Percentiles rank a stretch among this genome's conserved stretches.
These are phyloP conservation scores for Macrotus californicus DNA, from an alignment of 2,113 vertebrate species.

Conservation along the genomic window DNA sequence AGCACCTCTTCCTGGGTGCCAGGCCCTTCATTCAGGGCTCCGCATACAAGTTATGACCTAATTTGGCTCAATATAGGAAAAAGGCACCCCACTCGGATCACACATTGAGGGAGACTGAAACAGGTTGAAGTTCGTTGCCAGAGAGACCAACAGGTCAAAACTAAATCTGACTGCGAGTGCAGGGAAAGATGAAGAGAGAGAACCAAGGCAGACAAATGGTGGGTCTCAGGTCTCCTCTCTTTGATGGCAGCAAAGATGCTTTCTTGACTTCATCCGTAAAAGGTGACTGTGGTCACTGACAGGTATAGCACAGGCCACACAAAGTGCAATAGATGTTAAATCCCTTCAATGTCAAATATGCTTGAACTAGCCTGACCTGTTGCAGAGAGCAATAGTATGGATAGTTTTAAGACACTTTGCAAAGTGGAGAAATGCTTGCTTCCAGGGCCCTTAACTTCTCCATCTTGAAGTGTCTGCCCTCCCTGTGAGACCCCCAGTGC, in stretches of 20 bases:
- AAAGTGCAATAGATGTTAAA: not conserved
- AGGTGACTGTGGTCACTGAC: not conserved
- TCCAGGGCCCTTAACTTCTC: accelerated
- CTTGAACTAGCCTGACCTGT: not conserved
- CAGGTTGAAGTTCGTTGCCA: not conserved
- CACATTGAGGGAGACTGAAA: accelerated
- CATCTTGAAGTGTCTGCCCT: not conserved
- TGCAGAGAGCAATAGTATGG: not conserved
- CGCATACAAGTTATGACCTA: not conserved
- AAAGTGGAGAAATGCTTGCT: not conserved
- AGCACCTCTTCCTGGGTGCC: not conserved
- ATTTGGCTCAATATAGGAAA: not conserved
- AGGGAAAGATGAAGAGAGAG: not conserved
- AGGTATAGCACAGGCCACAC: not conserved
- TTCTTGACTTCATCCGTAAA: not conserved
- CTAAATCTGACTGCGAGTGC: not conserved
- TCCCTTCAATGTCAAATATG: not conserved
- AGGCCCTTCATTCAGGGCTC: not conserved
- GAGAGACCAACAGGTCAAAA: not conserved
- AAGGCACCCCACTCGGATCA: not conserved
- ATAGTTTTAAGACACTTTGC: not conserved
- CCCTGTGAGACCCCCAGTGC: not conserved
- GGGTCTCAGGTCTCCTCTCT: not conserved
- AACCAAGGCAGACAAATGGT: not conserved
- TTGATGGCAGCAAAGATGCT: not conserved